Conservation (phyloP, 1,140 invertebrate species). For the Sesamia nonagrioides region DNA sequence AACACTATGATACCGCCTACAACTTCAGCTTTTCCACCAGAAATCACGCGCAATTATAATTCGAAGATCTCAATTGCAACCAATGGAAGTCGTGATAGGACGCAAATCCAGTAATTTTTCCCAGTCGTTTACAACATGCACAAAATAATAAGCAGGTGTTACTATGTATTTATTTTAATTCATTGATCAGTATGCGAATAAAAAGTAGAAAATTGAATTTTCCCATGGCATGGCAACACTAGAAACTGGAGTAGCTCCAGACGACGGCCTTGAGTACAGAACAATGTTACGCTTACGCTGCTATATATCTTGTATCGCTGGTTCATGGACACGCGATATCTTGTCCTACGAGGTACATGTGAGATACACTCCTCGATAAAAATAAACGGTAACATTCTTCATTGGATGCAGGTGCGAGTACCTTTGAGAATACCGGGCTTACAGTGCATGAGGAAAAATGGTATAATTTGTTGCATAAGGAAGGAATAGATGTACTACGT, state of each 20-base stretch:
- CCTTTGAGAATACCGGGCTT: neutral
- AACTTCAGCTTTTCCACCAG: neutral
- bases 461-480: neutral
- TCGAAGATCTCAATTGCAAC: constrained; percentile 5
- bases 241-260: constrained; percentile 49
- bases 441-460: neutral
- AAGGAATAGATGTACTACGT: neutral
- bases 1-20: constrained; percentile 2
- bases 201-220: neutral
- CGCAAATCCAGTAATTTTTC: constrained; percentile 8
- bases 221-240: constrained; percentile 30
- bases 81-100: constrained; percentile 25
- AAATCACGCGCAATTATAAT: constrained; percentile 23
- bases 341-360: constrained; percentile 14
- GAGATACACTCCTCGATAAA: constrained; percentile 30
- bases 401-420: constrained; percentile 15
- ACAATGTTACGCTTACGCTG: constrained; percentile 45
- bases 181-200: constrained; percentile 2
- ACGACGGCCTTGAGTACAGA: constrained; percentile 56
- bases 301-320: constrained; percentile 37
- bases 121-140: constrained; percentile 27
- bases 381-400: constrained; percentile 37
- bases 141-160: constrained; percentile 14
- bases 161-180: constrained; percentile 29
- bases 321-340: constrained; percentile 40